These are phyloP conservation scores for Lagodon rhomboides DNA, from an alignment of 2,797 vertebrate species.

Conservation along the genomic window DNA sequence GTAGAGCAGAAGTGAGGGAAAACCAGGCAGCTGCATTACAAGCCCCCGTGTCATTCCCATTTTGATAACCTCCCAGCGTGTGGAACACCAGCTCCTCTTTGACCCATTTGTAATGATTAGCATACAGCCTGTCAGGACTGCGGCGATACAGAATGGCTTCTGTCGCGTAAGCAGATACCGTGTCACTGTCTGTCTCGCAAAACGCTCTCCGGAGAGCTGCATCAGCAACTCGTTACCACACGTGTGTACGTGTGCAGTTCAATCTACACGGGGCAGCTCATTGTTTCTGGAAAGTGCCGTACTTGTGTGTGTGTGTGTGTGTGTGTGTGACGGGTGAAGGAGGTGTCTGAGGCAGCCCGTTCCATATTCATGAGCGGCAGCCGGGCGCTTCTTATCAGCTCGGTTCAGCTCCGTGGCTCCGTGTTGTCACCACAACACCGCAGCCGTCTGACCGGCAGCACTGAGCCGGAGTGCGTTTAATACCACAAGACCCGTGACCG, in stretches of 20 bases:
- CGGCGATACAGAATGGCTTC: constrained; percentile 51
- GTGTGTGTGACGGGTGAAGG: constrained; percentile 12
- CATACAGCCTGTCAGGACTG: constrained; percentile 58
- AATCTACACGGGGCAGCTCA: constrained; percentile 37
- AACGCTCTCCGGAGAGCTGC: constrained; percentile 56
- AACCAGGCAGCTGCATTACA: constrained; percentile 35
- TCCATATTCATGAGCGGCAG: constrained; percentile 70
- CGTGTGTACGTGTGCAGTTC: constrained; percentile 21
- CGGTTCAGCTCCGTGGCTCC: constrained; percentile 57
- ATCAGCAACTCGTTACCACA: constrained; percentile 62
- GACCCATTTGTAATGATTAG: constrained; percentile 72
- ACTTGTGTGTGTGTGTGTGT: background rate
- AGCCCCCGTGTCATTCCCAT: constrained; percentile 18
- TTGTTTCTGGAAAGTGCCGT: constrained; percentile 34
- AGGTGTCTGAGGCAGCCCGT: constrained; percentile 3
- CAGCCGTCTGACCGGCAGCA: constrained; percentile 39
- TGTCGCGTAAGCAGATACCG: constrained; percentile 58
- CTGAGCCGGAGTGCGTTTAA: constrained; percentile 43
- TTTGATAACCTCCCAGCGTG: constrained; percentile 56
- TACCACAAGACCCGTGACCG: constrained; percentile 30
- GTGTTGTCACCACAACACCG: constrained; percentile 44
- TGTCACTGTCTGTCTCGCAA: constrained; percentile 45
- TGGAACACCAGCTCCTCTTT: constrained; percentile 52
- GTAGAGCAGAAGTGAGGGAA: constrained; percentile 2
- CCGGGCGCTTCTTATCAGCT: constrained; percentile 65